These are phyloP conservation scores for Zeugodacus cucurbitae DNA, from an alignment of 1,140 invertebrate species.

Conservation along the genomic window DNA sequence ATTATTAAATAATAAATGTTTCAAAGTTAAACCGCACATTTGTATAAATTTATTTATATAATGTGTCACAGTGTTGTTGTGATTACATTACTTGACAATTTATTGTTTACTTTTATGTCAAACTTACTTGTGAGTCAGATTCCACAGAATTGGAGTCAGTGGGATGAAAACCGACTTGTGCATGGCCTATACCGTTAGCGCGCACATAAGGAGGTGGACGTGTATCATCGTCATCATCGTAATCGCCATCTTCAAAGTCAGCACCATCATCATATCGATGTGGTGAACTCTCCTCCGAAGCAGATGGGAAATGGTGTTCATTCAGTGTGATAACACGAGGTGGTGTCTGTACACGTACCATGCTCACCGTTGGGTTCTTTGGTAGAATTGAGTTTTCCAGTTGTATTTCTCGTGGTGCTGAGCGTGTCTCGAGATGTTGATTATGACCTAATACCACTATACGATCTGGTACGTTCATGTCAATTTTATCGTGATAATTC, in stretches of 20 bases:
- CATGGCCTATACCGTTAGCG: conserved; percentile 54
- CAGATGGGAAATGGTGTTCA: conserved; percentile 81
- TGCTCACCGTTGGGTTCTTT: conserved; percentile 73
- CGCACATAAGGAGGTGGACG: conserved; percentile 58
- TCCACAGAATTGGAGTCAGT: conserved; percentile 59
- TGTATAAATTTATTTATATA: no score
- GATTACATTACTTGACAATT: not conserved
- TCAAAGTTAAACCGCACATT: no score
- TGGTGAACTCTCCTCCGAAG: conserved; percentile 71
- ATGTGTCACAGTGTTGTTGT: no score
- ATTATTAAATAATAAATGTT: no score
- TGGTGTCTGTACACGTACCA: conserved; percentile 82
- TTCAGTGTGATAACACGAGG: conserved; percentile 84
- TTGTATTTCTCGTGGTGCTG: conserved; percentile 83
- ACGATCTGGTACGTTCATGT: conserved; percentile 91
- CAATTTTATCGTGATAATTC: conserved; percentile 79
- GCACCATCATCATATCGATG: conserved; percentile 49
- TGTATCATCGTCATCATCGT: conserved; percentile 53
- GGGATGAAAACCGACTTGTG: conserved; percentile 56
- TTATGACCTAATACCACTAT: conserved; percentile 88
- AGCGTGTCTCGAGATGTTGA: conserved; percentile 82
- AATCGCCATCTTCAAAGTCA: conserved; percentile 50
- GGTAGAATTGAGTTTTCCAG: conserved; percentile 84
- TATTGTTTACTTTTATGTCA: not conserved
- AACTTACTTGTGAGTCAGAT: conserved; percentile 59